Percentiles rank a stretch among this genome's conserved stretches.
These are phyloP conservation scores for Acrobasis consociella DNA, from an alignment of 2,888 invertebrate genomes.

Conservation along the genomic window DNA sequence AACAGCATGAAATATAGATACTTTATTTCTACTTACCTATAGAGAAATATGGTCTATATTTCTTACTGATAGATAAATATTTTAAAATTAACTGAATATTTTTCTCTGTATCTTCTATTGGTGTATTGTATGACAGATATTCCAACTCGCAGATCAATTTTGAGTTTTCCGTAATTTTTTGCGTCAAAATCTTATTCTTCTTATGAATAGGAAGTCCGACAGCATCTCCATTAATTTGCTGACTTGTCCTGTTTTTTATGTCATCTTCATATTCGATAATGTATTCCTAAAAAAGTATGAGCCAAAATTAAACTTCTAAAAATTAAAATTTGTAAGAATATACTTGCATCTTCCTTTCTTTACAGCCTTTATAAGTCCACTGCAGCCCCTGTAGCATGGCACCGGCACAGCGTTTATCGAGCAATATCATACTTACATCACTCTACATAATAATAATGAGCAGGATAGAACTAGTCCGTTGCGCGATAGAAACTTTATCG, in stretches of 20 bases:
- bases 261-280: not conserved
- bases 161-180: slow-evolving; percentile 1
- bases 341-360: no score
- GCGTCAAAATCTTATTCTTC: not conserved
- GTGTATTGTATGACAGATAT: slow-evolving; percentile 17
- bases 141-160: slow-evolving; percentile 7
- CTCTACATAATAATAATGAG: no score
- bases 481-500: no score
- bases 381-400: no score
- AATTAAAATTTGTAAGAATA: no score
- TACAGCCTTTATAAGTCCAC: no score
- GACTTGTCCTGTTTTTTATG: not conserved
- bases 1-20: no score
- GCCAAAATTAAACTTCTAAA: not conserved
- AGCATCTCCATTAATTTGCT: not conserved
- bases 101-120: slow-evolving; percentile 10
- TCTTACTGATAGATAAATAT: not conserved
- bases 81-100: slow-evolving; percentile 12
- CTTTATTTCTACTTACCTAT: not conserved
- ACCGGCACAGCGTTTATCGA: no score
- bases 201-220: not conserved
- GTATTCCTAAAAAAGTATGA: slow-evolving; percentile 6
- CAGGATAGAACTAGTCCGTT: no score
- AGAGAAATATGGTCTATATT: not conserved
- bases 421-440: no score